Evolutionary conservation across 2,797 vertebrate species (phyloP), one percentile per base, ranked within the genome.

Genomic region (Sternarchorhynchus goeldii): DNA sequence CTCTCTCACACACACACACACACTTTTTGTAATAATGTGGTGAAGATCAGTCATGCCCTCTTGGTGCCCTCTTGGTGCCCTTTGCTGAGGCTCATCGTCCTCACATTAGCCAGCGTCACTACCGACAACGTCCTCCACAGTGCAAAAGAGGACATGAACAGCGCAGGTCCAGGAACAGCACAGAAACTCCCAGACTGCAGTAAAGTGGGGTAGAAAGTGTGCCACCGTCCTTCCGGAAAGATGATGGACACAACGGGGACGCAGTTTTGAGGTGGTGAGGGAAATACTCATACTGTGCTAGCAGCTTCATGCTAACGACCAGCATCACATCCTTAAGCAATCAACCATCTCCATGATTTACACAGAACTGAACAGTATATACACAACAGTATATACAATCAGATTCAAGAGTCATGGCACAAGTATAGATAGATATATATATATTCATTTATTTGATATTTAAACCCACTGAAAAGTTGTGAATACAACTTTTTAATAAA

Each of bases 391-490:
- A 81, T 77, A 89, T 87, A 60, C 83, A 90, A 6, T 21, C 78
- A 85, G 81, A 75, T 80, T 82, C 55, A 79, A 58, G 5, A 16
- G 76, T 83, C 67, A 64, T 89, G 81, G 87, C 86, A 84, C 89
- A 84, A 88, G 75, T 90, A 79, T 65, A 84, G 86, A 86, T 90
- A 80, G 89, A 86, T 87, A 93, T 93, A 92, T 91, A 95, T 89
- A 85, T 92, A 85, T 90, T 92, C 84, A 93, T 95, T 94, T 93
- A 95, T 95, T 98, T 94, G 95, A 96, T 96, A 95, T 93, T 93
- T 94, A 94, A 96, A 95, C 94, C 93, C 92, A 96, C 95, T 96
- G 95, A 94, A 95, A 97, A 97, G 96, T 96, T 97, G 96, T 93
- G 90, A 91, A 95, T 95, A 96, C 95, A 96, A 98, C 96, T 95